phyloP scores from a whole-genome alignment of 2,888 invertebrate genomes.

The Tromatobia lineatoria region DNA sequence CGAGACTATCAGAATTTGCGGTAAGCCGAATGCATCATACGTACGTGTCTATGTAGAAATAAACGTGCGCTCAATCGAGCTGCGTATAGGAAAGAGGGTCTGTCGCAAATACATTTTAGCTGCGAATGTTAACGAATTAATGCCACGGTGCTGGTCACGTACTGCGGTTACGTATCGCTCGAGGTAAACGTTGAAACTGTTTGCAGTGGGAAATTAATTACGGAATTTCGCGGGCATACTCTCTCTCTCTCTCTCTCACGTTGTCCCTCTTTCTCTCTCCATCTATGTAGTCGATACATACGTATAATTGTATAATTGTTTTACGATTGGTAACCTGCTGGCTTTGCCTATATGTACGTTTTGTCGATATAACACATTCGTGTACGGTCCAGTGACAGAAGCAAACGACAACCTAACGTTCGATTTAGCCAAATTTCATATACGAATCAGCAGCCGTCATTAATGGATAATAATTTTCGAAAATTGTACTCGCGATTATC shows the following conservation, averaged over 20 bases:
- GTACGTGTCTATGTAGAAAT: background rate
- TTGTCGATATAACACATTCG: conserved; percentile 22
- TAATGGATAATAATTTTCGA: conserved; percentile 51
- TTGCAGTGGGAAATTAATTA: conserved; percentile 79
- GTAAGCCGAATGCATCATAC: background rate
- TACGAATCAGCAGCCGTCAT: conserved; percentile 41
- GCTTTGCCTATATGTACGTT: conserved; percentile 25
- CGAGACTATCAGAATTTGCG: background rate
- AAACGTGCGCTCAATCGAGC: background rate
- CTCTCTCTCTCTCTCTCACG: conserved; percentile 12
- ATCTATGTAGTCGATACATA: background rate
- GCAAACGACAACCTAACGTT: conserved; percentile 45
- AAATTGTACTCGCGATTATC: conserved; percentile 11
- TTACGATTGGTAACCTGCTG: conserved; percentile 76
- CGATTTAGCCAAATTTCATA: conserved; percentile 52
- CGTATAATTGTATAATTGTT: conserved; percentile 82
- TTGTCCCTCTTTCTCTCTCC: conserved; percentile 2
- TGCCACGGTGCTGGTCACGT: conserved; percentile 72
- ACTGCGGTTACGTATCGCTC: conserved; percentile 59
- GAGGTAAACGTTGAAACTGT: conserved; percentile 79
- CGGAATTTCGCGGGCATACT: conserved; percentile 63
- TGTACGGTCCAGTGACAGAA: conserved; percentile 43
- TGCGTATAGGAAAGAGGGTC: background rate
- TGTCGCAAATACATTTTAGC: conserved; percentile 65
- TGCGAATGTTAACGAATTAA: conserved; percentile 80